Conservation (phyloP, 2,113 vertebrate genomes). For the Malurus melanocephalus region DNA sequence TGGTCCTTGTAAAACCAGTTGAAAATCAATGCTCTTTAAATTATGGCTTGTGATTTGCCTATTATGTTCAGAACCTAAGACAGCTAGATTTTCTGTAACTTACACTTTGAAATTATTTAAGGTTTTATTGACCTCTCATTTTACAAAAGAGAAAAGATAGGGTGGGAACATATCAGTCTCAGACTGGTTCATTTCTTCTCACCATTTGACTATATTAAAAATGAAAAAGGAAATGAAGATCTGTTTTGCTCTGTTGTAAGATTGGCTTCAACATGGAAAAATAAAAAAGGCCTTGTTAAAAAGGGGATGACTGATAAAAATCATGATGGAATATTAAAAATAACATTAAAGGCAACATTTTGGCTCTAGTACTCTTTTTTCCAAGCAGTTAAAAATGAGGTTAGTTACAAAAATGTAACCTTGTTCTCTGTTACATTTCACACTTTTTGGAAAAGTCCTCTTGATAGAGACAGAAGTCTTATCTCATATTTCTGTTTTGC, state of each 20-base stretch:
- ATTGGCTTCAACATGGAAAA: background rate
- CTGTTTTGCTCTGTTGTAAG: background rate
- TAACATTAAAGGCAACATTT: constrained; percentile 20
- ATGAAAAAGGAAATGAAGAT: constrained; percentile 1
- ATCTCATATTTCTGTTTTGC: background rate
- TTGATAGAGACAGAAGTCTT: background rate
- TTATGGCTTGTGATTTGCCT: background rate
- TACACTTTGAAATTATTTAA: background rate
- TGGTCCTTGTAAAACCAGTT: background rate
- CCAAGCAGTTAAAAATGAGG: background rate
- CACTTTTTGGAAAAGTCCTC: background rate
- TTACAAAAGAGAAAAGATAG: background rate
- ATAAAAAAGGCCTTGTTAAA: constrained; percentile 17
- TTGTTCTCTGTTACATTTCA: constrained; percentile 5
- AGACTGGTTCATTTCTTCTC: background rate
- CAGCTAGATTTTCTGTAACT: background rate
- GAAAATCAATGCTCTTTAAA: background rate
- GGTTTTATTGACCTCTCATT: constrained; percentile 12
- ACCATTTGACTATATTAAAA: background rate
- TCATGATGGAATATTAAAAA: constrained; percentile 1
- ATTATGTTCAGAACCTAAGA: background rate
- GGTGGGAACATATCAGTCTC: background rate
- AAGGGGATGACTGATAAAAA: constrained; percentile 28
- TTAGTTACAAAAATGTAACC: background rate
- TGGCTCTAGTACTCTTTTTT: background rate